These are phyloP conservation scores for Macaca nemestrina DNA, from an alignment of 2,113 vertebrate species.

Conservation along the genomic window DNA sequence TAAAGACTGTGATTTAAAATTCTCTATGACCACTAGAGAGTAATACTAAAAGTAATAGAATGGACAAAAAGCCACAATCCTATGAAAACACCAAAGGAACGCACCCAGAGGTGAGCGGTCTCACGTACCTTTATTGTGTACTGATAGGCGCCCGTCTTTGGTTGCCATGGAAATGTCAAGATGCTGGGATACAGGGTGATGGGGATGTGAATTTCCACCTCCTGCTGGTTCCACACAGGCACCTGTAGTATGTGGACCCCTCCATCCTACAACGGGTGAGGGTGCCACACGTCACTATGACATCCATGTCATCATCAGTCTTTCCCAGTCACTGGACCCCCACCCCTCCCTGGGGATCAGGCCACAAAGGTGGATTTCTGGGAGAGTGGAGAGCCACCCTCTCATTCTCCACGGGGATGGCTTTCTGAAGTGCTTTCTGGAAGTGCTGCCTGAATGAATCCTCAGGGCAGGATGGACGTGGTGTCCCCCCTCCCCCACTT, in stretches of 20 bases:
- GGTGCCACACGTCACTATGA: neutral
- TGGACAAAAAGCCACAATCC: no score
- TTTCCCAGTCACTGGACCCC: neutral
- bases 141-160: constrained; percentile 93
- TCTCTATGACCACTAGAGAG: neutral
- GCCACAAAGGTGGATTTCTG: neutral
- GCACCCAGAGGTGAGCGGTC: neutral
- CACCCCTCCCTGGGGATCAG: neutral
- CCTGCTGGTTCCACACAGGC: constrained; percentile 94
- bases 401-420: neutral
- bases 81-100: neutral
- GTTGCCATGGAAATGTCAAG: constrained; percentile 98
- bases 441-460: neutral
- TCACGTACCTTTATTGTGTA: constrained; percentile 92
- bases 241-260: constrained; percentile 85
- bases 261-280: constrained; percentile 85
- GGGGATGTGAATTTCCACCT: constrained; percentile 94
- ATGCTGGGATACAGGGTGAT: constrained; percentile 92
- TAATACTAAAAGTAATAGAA: neutral
- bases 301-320: neutral
- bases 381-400: neutral
- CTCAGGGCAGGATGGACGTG: fast-evolving
- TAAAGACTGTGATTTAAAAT: neutral
- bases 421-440: neutral
- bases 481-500: neutral